A percentile compares a stretch with the other conserved stretches of the same genome.
Conservation (phyloP, 1,140 invertebrate genomes). For the Neodiprion virginianus region DNA sequence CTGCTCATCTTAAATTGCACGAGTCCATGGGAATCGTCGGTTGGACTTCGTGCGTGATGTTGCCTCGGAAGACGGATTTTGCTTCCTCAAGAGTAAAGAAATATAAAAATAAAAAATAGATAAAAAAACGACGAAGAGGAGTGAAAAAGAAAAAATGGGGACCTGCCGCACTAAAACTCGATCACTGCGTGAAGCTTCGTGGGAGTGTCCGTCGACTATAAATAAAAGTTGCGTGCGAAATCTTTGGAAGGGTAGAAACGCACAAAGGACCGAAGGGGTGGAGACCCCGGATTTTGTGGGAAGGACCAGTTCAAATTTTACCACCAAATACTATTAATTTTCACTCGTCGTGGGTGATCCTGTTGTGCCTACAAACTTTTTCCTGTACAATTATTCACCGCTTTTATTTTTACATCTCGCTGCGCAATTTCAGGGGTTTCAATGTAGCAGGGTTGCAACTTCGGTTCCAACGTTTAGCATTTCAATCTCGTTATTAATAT, state of each 20-base stretch:
- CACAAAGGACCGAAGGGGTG: conserved; percentile 9
- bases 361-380: not conserved
- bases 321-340: conserved; percentile 1
- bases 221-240: conserved; percentile 18
- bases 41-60: too few species aligned
- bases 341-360: conserved; percentile 9
- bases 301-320: conserved; percentile 9
- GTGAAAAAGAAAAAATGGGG: not conserved
- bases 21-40: too few species aligned
- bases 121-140: too few species aligned
- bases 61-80: too few species aligned
- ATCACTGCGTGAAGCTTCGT: not conserved
- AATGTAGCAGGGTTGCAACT: too few species aligned
- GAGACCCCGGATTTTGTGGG: conserved; percentile 9
- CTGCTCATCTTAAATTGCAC: too few species aligned
- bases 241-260: not conserved
- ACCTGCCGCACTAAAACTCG: not conserved
- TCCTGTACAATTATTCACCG: not conserved
- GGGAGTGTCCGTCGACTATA: conserved; percentile 17
- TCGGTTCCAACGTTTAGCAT: too few species aligned
- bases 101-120: too few species aligned
- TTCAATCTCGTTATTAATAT: too few species aligned
- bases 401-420: not conserved
- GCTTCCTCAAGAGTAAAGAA: too few species aligned
- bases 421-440: too few species aligned